These are phyloP conservation scores for Elysia chlorotica DNA, from an alignment of 1,140 invertebrate species.

Conservation along the genomic window DNA sequence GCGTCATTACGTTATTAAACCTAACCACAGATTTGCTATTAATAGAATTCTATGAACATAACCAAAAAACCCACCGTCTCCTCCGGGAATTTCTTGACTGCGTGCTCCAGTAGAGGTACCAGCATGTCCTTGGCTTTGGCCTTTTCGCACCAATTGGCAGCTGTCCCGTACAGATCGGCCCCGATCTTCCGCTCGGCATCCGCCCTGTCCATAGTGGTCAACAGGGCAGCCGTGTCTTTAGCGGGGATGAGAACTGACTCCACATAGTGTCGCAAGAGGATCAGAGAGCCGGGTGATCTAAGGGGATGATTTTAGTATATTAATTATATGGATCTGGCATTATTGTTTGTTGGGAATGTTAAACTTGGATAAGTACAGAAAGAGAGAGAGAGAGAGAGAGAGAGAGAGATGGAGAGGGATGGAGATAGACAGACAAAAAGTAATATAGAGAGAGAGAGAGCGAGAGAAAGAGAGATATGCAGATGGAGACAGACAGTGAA, in stretches of 20 bases:
- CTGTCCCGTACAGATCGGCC: neutral
- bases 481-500: too few species aligned
- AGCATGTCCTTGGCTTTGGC: slow-evolving; percentile 3
- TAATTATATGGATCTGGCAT: too few species aligned
- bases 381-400: too few species aligned
- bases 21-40: too few species aligned
- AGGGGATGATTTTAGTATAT: neutral
- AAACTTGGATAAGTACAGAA: neutral
- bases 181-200: neutral
- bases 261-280: neutral
- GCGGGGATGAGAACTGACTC: neutral
- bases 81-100: slow-evolving; percentile 6
- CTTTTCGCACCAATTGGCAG: neutral
- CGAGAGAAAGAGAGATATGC: too few species aligned
- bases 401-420: too few species aligned
- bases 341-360: neutral
- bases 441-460: too few species aligned
- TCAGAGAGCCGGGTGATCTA: neutral
- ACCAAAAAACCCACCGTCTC: slow-evolving; percentile 20
- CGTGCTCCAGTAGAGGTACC: slow-evolving; percentile 4
- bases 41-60: too few species aligned
- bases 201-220: neutral
- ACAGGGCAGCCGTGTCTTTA: neutral
- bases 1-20: too few species aligned
- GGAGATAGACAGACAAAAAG: too few species aligned